Evolutionary conservation across 2,113 vertebrate genomes (phyloP), one percentile per base, ranked within the genome.

Genomic region (Chloroceryle aenea): DNA sequence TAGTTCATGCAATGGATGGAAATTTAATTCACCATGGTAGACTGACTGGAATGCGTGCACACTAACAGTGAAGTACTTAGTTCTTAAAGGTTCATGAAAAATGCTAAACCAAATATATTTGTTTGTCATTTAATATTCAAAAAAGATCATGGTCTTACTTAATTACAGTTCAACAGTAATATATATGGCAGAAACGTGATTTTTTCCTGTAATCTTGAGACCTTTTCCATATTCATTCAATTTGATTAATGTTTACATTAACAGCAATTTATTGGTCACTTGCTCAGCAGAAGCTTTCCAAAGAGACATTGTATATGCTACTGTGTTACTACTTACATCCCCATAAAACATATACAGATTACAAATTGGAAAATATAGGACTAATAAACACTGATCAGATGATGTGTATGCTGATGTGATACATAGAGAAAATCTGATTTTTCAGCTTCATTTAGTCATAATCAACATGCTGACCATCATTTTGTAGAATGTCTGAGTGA

Each of bases 221-320:
- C 38, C 25, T 67, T 85, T 71, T 82, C 34, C 25, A 90, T 92
- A 62, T 74, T 88, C 67, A 85, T 95, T 97, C 61, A 75, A 36
- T 96, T 94, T 97, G 96, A 97, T 98, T 97, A 97, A 98, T 96
- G 81, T 90, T 95, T 98, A 72, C 87, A 85, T 97, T 97, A 96
- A 61, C 38, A 81, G 48, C 79, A 97, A 98, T 97, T 97, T 98
- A 97, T 97, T 96, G 95, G 96, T 96, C 96, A 96, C 92, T 96
- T 95, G 90, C 88, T 98, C 94, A 95, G 95, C 96, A 96, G 85
- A 96, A 95, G 85, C 91, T 90, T 97, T 97, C 94, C 78, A 89
- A 84, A 94, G 79, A 93, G 86, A 93, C 73, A 91, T 93, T 97
- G 88, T 50, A 92, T 56, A 79, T 83, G 58, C 42, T 94, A 84